phyloP scores from a whole-genome alignment of 2,797 vertebrate species.

The Mionectes olivaceus region DNA sequence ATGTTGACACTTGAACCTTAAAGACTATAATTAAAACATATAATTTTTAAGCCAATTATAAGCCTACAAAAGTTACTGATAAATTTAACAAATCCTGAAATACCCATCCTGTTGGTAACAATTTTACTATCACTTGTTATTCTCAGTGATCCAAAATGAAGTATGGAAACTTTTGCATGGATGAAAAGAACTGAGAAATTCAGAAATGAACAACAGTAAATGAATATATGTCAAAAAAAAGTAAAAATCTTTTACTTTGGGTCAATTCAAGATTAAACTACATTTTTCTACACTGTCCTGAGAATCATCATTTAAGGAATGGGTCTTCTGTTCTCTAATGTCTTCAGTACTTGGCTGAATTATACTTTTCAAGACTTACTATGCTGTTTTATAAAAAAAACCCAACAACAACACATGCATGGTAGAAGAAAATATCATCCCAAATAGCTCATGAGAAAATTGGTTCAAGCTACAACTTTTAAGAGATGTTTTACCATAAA shows the following conservation, averaged over 20 bases:
- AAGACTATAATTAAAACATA: neutral
- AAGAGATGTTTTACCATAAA: neutral
- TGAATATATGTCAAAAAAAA: neutral
- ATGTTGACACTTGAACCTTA: neutral
- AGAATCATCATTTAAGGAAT: neutral
- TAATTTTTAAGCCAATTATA: neutral
- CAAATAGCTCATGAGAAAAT: neutral
- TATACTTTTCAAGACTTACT: neutral
- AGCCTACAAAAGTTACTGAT: neutral
- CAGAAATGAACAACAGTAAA: neutral
- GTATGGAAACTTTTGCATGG: neutral
- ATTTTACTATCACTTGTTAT: neutral
- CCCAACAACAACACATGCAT: rapidly evolving
- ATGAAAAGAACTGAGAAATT: neutral
- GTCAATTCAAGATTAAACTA: neutral
- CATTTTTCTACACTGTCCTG: neutral
- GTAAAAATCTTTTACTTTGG: neutral
- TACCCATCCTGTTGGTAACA: neutral
- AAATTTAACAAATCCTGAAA: neutral
- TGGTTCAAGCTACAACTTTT: neutral
- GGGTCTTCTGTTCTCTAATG: neutral
- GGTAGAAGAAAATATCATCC: neutral
- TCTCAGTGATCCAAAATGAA: neutral
- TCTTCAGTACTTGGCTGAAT: neutral
- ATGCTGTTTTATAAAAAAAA: neutral